Conservation (phyloP, 2,888 invertebrate species). For the Callimorpha dominula region DNA sequence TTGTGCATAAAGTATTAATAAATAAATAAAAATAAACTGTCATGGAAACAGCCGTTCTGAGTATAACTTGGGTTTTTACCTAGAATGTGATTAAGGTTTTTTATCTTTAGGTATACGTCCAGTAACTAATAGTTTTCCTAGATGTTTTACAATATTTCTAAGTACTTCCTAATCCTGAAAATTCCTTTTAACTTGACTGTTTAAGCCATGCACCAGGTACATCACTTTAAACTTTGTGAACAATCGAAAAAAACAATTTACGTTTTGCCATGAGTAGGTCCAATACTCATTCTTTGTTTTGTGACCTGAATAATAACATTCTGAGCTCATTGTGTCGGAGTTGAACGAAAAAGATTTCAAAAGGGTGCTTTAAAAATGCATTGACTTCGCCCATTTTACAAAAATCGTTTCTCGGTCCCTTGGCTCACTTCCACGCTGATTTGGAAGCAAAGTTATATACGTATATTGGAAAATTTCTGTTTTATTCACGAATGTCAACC, state of each 20-base stretch:
- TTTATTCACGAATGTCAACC: too few species aligned
- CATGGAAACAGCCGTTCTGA: too few species aligned
- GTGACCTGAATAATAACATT: slow-evolving; percentile 5
- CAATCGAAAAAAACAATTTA: background rate
- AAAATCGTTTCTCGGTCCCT: background rate
- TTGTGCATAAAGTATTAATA: too few species aligned
- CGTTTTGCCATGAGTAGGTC: background rate
- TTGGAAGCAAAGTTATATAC: background rate
- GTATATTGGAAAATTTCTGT: too few species aligned
- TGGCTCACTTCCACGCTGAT: slow-evolving; percentile 14
- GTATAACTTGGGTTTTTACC: too few species aligned
- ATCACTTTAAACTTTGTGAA: background rate
- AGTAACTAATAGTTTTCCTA: too few species aligned
- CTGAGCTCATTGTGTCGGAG: slow-evolving; percentile 7
- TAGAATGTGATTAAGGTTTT: too few species aligned
- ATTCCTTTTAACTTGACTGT: too few species aligned
- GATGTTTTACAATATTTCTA: background rate
- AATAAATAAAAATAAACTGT: too few species aligned
- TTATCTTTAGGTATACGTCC: too few species aligned
- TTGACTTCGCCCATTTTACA: slow-evolving; percentile 6
- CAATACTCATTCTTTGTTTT: background rate
- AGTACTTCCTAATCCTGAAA: background rate
- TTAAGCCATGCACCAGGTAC: background rate
- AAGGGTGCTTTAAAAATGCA: slow-evolving; percentile 10
- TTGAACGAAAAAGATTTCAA: background rate